Conservation (phyloP, 2,797 vertebrate species). For the Sebastes matsubarae region DNA sequence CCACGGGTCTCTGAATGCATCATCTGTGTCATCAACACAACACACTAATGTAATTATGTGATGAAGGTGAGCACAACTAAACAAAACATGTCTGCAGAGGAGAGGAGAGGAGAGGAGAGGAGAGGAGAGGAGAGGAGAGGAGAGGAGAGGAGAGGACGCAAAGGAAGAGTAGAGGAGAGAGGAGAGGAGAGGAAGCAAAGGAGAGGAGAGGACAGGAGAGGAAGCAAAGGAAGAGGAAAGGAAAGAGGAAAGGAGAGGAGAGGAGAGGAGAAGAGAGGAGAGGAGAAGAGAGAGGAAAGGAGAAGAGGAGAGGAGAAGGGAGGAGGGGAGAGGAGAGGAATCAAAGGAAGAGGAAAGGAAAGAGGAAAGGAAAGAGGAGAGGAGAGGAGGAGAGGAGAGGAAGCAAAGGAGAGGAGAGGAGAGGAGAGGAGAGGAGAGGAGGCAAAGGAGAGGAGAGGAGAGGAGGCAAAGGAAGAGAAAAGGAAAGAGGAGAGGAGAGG, state of each 20-base stretch:
- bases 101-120: too few relatives aligned
- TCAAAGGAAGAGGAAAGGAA: accelerated
- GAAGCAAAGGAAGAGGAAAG: too few relatives aligned
- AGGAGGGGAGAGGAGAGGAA: accelerated
- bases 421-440: neutral
- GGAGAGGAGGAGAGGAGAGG: too few relatives aligned
- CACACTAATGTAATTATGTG: neutral
- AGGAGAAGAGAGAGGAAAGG: accelerated
- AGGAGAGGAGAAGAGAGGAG: too few relatives aligned
- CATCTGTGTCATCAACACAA: neutral
- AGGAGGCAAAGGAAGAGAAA: neutral
- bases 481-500: neutral
- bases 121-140: neutral
- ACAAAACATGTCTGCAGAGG: neutral
- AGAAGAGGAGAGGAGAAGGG: accelerated
- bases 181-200: neutral
- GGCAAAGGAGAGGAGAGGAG: too few relatives aligned
- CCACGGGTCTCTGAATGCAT: slow-evolving; percentile 22
- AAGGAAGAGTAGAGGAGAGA: too few relatives aligned
- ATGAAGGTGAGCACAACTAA: neutral
- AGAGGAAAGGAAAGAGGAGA: too few relatives aligned
- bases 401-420: neutral
- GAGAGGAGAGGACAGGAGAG: too few relatives aligned
- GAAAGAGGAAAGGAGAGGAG: too few relatives aligned
- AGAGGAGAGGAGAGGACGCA: too few relatives aligned